phyloP scores from a whole-genome alignment of 2,888 invertebrate genomes.

The Nebria salina region DNA sequence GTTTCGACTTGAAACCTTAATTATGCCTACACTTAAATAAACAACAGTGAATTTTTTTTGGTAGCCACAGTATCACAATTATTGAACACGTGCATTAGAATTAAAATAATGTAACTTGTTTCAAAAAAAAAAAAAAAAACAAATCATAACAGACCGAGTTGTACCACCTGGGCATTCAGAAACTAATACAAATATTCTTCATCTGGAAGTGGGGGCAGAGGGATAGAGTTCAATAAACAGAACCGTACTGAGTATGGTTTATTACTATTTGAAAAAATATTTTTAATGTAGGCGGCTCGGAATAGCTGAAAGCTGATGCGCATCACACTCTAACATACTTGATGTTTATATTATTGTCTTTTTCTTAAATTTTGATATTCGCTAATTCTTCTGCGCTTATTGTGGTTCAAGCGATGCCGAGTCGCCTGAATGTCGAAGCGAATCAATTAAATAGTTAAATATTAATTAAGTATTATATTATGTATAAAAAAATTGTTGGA shows the following conservation, averaged over 20 bases:
- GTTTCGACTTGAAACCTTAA: neutral
- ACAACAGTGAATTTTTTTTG: neutral
- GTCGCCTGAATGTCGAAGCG: no score
- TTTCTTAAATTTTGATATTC: no score
- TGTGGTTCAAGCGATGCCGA: no score
- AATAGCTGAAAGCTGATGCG: no score
- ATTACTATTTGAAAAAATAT: no score
- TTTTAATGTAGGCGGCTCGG: no score
- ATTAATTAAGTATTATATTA: no score
- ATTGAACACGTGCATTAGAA: conserved; percentile 1
- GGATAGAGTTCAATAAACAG: conserved; percentile 8
- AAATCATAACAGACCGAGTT: conserved; percentile 29
- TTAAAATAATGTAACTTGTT: conserved; percentile 1
- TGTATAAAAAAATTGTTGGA: no score
- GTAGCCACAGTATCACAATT: neutral
- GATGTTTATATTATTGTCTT: no score
- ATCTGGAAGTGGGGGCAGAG: conserved; percentile 11
- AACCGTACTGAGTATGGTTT: conserved; percentile 7
- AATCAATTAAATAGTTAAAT: no score
- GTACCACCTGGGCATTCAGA: conserved; percentile 38
- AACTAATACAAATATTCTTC: conserved; percentile 25
- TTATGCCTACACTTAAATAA: neutral
- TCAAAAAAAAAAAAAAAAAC: neutral
- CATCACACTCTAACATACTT: no score
- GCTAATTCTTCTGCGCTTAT: no score